Conservation (phyloP, 1,140 invertebrate genomes). For the Lutraria rhynchaena region DNA sequence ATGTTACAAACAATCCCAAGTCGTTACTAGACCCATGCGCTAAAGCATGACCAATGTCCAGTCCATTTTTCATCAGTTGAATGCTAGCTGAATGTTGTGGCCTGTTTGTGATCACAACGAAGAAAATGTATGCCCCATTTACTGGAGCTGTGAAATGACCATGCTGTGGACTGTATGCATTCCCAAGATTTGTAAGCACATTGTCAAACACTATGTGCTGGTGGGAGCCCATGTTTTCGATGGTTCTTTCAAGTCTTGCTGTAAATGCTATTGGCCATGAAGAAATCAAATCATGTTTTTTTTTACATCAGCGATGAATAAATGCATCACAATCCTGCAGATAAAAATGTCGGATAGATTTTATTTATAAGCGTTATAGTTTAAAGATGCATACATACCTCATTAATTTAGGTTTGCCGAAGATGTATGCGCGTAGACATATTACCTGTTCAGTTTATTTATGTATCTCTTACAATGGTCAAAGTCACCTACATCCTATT, state of each 20-base stretch:
- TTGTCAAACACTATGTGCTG: slow-evolving; percentile 36
- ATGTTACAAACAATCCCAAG: not conserved
- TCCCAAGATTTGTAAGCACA: slow-evolving; percentile 11
- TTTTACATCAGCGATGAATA: not conserved
- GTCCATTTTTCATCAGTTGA: slow-evolving; percentile 15
- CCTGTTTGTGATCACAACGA: slow-evolving; percentile 13
- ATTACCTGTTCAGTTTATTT: too few species aligned
- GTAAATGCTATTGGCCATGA: slow-evolving; percentile 12
- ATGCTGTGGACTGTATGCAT: not conserved
- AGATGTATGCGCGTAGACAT: too few species aligned
- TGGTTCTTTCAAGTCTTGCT: slow-evolving; percentile 2
- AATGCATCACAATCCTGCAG: not conserved
- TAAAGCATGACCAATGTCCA: not conserved
- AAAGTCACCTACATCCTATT: too few species aligned
- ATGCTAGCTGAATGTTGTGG: not conserved
- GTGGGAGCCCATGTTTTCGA: not conserved
- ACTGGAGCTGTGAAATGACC: slow-evolving; percentile 7
- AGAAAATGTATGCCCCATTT: slow-evolving; percentile 16
- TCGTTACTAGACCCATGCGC: not conserved
- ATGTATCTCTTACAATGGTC: too few species aligned
- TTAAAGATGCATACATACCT: not conserved
- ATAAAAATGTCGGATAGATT: not conserved
- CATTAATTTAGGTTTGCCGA: too few species aligned
- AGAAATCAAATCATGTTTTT: too few species aligned
- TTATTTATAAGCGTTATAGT: not conserved